These are phyloP conservation scores for Pseudorhombus dupliciocellatus DNA, from an alignment of 2,113 vertebrate genomes.

Conservation along the genomic window DNA sequence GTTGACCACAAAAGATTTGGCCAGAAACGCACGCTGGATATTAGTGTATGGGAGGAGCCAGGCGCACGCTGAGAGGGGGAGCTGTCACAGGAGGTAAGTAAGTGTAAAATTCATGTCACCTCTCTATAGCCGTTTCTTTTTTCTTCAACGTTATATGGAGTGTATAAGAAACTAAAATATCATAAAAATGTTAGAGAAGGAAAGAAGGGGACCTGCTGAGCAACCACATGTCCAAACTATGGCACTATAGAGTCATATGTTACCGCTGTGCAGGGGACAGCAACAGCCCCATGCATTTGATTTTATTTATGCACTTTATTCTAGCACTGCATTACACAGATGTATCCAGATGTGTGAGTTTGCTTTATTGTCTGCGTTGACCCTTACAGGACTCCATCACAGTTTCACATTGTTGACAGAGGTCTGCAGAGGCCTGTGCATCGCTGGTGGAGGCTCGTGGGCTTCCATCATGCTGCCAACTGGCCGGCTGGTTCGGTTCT, in stretches of 20 bases:
- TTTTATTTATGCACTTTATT: conserved; percentile 3
- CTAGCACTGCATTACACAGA: conserved; percentile 13
- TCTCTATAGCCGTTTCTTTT: neutral
- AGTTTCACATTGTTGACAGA: neutral
- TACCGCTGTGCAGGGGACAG: conserved; percentile 16
- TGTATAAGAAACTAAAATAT: conserved; percentile 20
- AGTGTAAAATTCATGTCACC: neutral
- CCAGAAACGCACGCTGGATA: conserved; percentile 33
- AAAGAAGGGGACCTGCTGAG: conserved; percentile 7
- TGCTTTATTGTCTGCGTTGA: conserved; percentile 7
- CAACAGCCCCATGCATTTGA: conserved; percentile 5
- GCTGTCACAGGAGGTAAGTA: conserved; percentile 1
- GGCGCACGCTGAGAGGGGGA: conserved; percentile 11
- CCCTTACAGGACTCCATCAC: neutral
- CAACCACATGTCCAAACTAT: conserved; percentile 9
- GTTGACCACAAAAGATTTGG: conserved; percentile 51
- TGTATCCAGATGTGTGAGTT: conserved; percentile 3
- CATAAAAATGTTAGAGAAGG: neutral
- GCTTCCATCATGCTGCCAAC: conserved; percentile 10
- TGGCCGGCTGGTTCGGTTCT: neutral
- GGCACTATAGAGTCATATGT: conserved; percentile 16
- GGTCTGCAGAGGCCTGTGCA: conserved; percentile 9
- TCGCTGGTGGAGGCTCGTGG: conserved; percentile 17
- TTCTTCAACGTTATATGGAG: conserved; percentile 4
- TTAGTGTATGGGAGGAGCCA: conserved; percentile 38